Evolutionary conservation across 2,113 vertebrate species (phyloP).

Genomic region (Ia io): DNA sequence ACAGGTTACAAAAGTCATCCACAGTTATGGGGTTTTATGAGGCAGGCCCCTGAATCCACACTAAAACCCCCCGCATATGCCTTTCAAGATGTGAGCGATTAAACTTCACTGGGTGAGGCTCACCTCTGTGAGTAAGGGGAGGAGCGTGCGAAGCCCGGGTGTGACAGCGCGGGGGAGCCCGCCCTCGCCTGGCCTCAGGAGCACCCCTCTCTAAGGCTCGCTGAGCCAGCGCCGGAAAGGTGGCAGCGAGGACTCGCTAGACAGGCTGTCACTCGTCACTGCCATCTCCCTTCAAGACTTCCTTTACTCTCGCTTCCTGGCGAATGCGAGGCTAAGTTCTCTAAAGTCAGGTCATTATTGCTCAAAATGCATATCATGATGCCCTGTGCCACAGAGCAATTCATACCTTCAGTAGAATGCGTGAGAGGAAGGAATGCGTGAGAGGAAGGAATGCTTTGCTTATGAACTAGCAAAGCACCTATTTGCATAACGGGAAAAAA

Average conservation of each 20-base stretch:
- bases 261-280: rapidly evolving
- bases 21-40: no score
- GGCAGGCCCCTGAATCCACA: not conserved
- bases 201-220: rapidly evolving
- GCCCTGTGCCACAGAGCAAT: not conserved
- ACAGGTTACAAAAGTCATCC: not conserved
- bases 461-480: not conserved
- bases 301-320: not conserved
- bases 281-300: not conserved
- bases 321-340: not conserved
- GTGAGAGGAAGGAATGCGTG: not conserved
- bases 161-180: no score
- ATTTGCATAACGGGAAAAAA: slow-evolving; percentile 32
- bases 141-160: rapidly evolving
- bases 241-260: not conserved
- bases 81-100: not conserved
- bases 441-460: not conserved
- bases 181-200: not conserved
- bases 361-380: not conserved
- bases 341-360: not conserved
- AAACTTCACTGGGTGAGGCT: not conserved
- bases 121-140: rapidly evolving
- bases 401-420: not conserved
- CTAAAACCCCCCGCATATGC: not conserved
- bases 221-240: no score